Conservation (phyloP, 1,140 invertebrate genomes). For the Cotesia vestalis region DNA sequence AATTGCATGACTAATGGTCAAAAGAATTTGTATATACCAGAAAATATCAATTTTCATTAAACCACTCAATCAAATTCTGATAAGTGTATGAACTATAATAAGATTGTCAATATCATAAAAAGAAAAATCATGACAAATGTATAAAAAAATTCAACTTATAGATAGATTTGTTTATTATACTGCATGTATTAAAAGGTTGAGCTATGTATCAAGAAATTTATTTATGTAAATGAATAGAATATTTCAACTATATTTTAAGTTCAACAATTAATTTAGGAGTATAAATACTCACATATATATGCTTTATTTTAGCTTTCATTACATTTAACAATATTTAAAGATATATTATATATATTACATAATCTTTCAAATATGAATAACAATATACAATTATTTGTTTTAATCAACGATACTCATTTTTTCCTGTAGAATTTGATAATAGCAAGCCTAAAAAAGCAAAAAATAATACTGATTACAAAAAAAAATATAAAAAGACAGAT, state of each 20-base stretch:
- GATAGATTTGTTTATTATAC: conserved; percentile 29
- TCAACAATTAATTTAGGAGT: background rate
- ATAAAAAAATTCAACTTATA: conserved; percentile 14
- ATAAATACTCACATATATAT: background rate
- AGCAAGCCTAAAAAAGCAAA: conserved; percentile 70
- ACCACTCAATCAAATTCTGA: too few species aligned
- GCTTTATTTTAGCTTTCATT: background rate
- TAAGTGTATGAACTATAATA: too few species aligned
- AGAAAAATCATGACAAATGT: background rate
- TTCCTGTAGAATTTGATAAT: conserved; percentile 78
- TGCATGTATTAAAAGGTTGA: conserved; percentile 44
- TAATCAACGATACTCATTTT: conserved; percentile 70
- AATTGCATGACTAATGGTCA: too few species aligned
- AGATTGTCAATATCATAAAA: too few species aligned
- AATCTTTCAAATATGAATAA: background rate
- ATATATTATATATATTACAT: background rate
- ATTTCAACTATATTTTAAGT: background rate
- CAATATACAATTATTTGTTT: conserved; percentile 5
- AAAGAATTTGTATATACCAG: too few species aligned
- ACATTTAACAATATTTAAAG: background rate
- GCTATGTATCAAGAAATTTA: conserved; percentile 59
- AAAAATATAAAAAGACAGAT: background rate
- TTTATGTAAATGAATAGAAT: conserved; percentile 44
- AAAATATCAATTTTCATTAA: too few species aligned
- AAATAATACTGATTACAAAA: conserved; percentile 29